Evolutionary conservation across 1,140 invertebrate species (phyloP).

Genomic region (Macrocentrus cingulum): DNA sequence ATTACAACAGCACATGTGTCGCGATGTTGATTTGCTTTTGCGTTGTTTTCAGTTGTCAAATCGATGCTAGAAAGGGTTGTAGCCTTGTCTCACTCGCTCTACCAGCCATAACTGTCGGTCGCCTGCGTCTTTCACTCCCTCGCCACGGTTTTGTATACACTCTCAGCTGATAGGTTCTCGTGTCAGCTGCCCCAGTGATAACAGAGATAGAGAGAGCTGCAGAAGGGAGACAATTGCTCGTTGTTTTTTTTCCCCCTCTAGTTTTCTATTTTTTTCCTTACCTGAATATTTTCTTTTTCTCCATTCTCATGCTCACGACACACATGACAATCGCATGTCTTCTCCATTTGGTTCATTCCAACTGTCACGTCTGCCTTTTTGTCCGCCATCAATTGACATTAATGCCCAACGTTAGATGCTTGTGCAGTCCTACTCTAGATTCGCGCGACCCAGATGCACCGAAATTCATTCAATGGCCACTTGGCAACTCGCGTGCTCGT

Average conservation of each 20-base stretch:
- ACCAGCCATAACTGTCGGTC: constrained; percentile 7
- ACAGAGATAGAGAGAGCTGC: constrained; percentile 12
- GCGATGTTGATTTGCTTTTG: not conserved
- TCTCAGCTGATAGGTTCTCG: constrained; percentile 49
- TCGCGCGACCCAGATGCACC: constrained; percentile 8
- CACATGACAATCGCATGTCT: not conserved
- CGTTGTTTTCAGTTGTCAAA: constrained; percentile 4
- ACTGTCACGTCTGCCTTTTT: constrained; percentile 32
- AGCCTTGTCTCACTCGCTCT: constrained; percentile 8
- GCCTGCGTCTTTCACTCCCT: constrained; percentile 15
- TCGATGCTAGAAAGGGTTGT: constrained; percentile 13
- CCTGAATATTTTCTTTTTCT: constrained; percentile 3
- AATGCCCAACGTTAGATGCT: constrained; percentile 24
- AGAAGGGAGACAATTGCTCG: not conserved
- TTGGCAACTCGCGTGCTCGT: not conserved
- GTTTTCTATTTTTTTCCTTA: constrained; percentile 9
- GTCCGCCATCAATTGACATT: constrained; percentile 26
- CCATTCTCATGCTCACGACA: constrained; percentile 1
- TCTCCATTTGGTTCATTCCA: constrained; percentile 24
- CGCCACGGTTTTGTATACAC: constrained; percentile 45
- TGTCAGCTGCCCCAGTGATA: constrained; percentile 41
- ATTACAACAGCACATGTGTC: too few relatives aligned
- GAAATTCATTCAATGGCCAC: constrained; percentile 15
- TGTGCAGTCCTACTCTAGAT: constrained; percentile 18
- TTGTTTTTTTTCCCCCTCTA: not conserved